Base-by-base conservation (phyloP, 2,113 vertebrate species). In the Trichechus manatus region DNA sequence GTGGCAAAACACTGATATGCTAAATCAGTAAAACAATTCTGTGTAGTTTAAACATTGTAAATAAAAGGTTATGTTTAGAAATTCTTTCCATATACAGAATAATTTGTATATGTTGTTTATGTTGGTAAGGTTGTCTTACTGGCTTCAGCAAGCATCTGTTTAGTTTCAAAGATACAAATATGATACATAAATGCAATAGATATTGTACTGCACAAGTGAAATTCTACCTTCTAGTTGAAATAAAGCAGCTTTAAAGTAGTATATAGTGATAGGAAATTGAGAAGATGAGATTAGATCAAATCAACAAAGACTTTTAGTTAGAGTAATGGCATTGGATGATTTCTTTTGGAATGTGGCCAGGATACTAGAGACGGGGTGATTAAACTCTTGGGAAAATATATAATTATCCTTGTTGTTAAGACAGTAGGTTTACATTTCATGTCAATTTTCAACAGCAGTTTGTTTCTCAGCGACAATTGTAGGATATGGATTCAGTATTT, bases 391-490 rank as follows among this genome's bases (percentile, higher is more conserved):
- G 96, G 97, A 92, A 98, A 98, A 98, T 97, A 97, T 97, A 77
- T 98, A 98, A 98, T 98, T 98, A 97, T 98, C 94, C 88, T 88
- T 94, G 92, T 95, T 96, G 96, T 97, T 97, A 97, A 97, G 98
- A 96, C 85, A 94, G 66, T 93, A 90, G 92, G 95, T 97, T 97
- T 95, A 91, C 82, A 97, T 97, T 96, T 97, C 85, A 86, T 95
- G 96, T 97, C 94, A 95, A 86, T 94, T 97, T 97, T 95, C 90
- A 97, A 53, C 90, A 97, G 92, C 84, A 93, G 95, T 92, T 96
- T 97, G 63, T 94, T 97, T 89, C 87, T 93, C 63, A 56, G 88
- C 0, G 29, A 95, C 81, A 83, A 92, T 64, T 77, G 89, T 64
- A 93, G 79, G 95, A 80, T 93, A 44, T 66, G 22, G 72, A 87